Conservation (phyloP, 1,140 invertebrate genomes). For the Brachionus asplanchnoidis region DNA sequence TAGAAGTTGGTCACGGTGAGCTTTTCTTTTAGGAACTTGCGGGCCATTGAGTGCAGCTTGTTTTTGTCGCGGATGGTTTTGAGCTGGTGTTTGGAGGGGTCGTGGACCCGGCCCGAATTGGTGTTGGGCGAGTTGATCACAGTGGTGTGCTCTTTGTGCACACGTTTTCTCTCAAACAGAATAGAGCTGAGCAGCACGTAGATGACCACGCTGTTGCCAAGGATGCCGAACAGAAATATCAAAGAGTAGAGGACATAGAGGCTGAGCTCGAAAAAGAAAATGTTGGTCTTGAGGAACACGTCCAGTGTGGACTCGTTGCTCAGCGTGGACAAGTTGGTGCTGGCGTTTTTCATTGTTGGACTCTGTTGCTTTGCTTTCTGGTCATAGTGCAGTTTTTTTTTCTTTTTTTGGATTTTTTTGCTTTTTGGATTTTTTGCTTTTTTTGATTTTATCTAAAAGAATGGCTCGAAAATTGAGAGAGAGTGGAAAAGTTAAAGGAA, state of each 20-base stretch:
- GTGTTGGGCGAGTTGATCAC: not conserved
- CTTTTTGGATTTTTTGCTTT: not conserved
- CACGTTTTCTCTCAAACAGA: not conserved
- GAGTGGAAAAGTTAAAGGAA: too few relatives aligned
- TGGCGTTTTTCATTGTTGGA: not conserved
- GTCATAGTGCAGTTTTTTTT: not conserved
- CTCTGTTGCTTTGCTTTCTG: too few relatives aligned
- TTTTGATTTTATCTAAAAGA: too few relatives aligned
- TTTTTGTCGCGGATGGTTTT: not conserved
- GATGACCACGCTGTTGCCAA: conserved; percentile 31
- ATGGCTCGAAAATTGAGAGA: too few relatives aligned
- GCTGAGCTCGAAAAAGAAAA: not conserved
- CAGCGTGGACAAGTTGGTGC: not conserved
- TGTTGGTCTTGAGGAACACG: not conserved
- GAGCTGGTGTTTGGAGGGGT: not conserved
- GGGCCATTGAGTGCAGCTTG: not conserved
- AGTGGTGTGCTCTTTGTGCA: not conserved
- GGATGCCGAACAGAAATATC: conserved; percentile 39
- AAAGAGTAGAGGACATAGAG: conserved; percentile 2
- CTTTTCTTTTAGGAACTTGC: conserved; percentile 9
- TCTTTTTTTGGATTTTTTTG: too few relatives aligned
- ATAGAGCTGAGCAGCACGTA: conserved; percentile 8
- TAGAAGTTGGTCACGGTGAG: conserved; percentile 37
- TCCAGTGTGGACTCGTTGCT: not conserved
- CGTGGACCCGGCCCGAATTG: not conserved